Evolutionary conservation across 64 coral and sea anemone species (phyloP).

Genomic region (Pocillopora verrucosa): DNA sequence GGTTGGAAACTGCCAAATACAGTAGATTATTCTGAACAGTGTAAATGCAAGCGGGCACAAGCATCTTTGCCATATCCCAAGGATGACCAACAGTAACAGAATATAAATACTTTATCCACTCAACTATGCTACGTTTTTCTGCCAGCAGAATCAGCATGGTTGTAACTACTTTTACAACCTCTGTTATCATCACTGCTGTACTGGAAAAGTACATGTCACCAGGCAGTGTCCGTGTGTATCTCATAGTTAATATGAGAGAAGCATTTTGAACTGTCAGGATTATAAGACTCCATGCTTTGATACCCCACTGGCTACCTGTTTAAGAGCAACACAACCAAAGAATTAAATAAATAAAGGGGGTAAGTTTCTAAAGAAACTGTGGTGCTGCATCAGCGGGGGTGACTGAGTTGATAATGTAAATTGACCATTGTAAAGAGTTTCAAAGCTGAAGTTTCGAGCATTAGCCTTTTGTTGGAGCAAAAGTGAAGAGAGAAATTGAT

Average conservation of each 20-base stretch:
- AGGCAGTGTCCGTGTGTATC: constrained; percentile 85
- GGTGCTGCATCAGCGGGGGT: no score
- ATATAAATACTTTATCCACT: constrained; percentile 63
- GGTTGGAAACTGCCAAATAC: constrained; percentile 95
- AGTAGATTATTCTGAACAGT: constrained; percentile 93
- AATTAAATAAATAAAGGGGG: neutral
- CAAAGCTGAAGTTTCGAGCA: no score
- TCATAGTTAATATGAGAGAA: constrained; percentile 74
- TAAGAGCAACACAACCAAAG: neutral
- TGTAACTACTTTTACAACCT: constrained; percentile 70
- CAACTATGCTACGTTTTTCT: constrained; percentile 34
- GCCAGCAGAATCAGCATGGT: constrained; percentile 71
- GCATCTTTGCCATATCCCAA: constrained; percentile 75
- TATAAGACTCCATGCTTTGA: constrained; percentile 87
- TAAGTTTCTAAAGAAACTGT: no score
- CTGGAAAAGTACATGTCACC: constrained; percentile 88
- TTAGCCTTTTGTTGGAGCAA: no score
- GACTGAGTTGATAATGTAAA: no score
- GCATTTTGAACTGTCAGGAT: constrained; percentile 95
- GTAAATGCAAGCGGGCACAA: constrained; percentile 87
- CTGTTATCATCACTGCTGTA: constrained; percentile 86
- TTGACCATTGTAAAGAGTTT: no score
- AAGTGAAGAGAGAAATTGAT: no score
- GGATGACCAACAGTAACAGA: constrained; percentile 61
- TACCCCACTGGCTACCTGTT: constrained; percentile 45